A percentile compares a stretch with the other conserved stretches of the same genome.
These are phyloP conservation scores for Aphaenogaster rudis DNA, from an alignment of 1,140 invertebrate genomes.

Conservation along the genomic window DNA sequence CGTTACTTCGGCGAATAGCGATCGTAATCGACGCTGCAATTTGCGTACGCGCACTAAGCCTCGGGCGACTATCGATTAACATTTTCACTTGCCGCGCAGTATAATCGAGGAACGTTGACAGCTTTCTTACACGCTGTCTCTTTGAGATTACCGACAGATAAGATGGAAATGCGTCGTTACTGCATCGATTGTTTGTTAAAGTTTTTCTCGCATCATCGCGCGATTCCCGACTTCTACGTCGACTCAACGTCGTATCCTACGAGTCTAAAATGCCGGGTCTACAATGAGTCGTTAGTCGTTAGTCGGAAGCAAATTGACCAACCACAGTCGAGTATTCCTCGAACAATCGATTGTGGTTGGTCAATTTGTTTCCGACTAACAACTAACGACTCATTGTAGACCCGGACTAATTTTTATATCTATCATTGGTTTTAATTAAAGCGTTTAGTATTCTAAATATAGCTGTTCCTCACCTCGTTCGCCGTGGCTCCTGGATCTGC, in stretches of 20 bases:
- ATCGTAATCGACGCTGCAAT: slow-evolving; percentile 12
- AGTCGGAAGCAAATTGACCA: no score
- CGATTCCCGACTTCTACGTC: background rate
- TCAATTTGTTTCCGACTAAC: no score
- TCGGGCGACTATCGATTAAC: slow-evolving; percentile 20
- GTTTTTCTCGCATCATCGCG: background rate
- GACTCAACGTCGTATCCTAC: background rate
- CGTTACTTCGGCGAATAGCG: slow-evolving; percentile 8
- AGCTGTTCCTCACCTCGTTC: slow-evolving; percentile 81
- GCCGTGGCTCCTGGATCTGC: slow-evolving; percentile 84
- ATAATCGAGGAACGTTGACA: slow-evolving; percentile 22
- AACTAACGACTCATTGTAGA: no score
- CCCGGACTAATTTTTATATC: background rate
- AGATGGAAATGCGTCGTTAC: slow-evolving; percentile 11
- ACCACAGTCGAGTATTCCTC: no score
- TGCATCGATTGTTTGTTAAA: slow-evolving; percentile 11
- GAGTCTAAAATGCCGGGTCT: background rate
- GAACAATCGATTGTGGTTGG: no score
- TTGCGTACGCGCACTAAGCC: slow-evolving; percentile 23
- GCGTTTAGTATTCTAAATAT: background rate
- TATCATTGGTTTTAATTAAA: background rate
- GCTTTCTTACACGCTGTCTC: slow-evolving; percentile 13
- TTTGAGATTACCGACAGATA: slow-evolving; percentile 29
- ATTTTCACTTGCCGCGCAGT: slow-evolving; percentile 25
- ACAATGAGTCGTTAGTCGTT: no score